Evolutionary conservation across 2,113 vertebrate species (phyloP).

Genomic region (Isurus oxyrinchus): DNA sequence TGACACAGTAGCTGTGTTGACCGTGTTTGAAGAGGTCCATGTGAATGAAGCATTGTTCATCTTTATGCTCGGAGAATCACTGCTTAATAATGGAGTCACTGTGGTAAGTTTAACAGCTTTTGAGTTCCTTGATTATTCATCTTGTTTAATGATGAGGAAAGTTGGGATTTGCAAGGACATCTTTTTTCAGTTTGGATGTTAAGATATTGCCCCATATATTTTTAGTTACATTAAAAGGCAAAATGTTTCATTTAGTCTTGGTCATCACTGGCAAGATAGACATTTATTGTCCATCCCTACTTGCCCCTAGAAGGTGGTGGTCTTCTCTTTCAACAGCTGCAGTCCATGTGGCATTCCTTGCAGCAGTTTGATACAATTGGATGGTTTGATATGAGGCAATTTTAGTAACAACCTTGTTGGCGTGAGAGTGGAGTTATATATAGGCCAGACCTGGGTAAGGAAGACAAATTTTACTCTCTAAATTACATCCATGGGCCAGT

Average conservation of each 20-base stretch:
- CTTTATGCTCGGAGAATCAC: conserved; percentile 91
- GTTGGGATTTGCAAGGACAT: background rate
- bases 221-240: background rate
- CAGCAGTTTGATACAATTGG: background rate
- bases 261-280: background rate
- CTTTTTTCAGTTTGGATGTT: background rate
- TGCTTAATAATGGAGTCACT: conserved; percentile 93
- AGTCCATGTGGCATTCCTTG: background rate
- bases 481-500: background rate
- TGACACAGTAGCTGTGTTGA: conserved; percentile 90
- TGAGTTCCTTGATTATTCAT: background rate
- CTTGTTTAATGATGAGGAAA: background rate
- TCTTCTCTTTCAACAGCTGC: background rate
- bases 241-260: background rate
- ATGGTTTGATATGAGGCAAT: background rate
- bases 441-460: background rate
- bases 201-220: background rate
- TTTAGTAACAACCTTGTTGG: background rate
- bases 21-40: conserved; percentile 94
- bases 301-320: background rate
- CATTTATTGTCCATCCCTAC: background rate
- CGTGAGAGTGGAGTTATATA: background rate
- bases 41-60: conserved; percentile 98
- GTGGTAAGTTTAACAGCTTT: conserved; percentile 64
- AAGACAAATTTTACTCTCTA: background rate